phyloP scores from a whole-genome alignment of 2,888 invertebrate genomes.

The Eupeodes luniger region DNA sequence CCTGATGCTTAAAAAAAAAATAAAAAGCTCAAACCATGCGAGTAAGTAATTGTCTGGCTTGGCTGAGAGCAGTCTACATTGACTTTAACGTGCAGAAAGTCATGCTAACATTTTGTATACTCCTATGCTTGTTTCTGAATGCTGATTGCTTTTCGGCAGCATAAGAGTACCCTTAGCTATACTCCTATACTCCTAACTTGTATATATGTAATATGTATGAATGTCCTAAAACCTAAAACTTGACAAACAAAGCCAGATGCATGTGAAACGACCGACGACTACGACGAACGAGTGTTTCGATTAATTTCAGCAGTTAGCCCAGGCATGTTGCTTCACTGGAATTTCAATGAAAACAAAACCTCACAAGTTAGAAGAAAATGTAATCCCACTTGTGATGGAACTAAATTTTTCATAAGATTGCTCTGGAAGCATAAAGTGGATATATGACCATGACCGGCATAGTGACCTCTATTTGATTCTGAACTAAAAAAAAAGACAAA shows the following conservation, averaged over 20 bases:
- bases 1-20: background rate
- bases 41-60: constrained; percentile 28
- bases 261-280: background rate
- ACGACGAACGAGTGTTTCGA: background rate
- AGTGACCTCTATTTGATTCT: background rate
- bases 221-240: constrained; percentile 2
- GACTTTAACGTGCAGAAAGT: background rate
- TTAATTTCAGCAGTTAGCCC: constrained; percentile 33
- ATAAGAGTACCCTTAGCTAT: too few relatives aligned
- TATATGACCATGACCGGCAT: constrained; percentile 14
- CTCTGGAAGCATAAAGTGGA: constrained; percentile 8
- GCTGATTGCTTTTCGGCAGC: constrained; percentile 35
- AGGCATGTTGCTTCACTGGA: background rate
- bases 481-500: background rate
- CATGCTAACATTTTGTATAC: background rate
- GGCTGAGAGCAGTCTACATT: constrained; percentile 29
- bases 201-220: background rate
- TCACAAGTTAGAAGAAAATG: constrained; percentile 7
- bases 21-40: background rate
- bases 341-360: background rate
- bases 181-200: too few relatives aligned
- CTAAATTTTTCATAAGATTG: constrained; percentile 33
- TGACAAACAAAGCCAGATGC: background rate
- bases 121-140: background rate
- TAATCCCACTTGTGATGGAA: constrained; percentile 17